Base-by-base conservation (phyloP, 2,113 vertebrate genomes). In the Toxostoma redivivum region DNA sequence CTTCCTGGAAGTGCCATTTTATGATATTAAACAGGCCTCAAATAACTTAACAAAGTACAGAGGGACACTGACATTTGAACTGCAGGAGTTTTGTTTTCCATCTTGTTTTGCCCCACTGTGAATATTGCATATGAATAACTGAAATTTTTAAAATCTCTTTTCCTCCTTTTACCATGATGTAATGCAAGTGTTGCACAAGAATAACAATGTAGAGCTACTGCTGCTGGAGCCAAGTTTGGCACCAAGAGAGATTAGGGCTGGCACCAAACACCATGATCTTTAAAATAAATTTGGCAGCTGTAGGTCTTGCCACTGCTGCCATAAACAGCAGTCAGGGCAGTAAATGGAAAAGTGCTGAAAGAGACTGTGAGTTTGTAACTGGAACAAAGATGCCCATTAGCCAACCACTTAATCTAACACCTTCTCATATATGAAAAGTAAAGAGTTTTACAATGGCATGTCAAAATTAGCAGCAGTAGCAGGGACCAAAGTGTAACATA, bases 101-200 rank as follows among this genome's bases (percentile, higher is more conserved):
- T 56, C 89, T 87, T 81, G n/a, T 56, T 92, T 90, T 48, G 3
- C 37, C 48, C 77, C 62, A 17, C 67, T 48, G 82, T 78, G 92
- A 96, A 76, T 81, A 86, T 0, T 84, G 37, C 76, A 69, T 86
- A 65, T 93, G 90, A 96, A 90, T 92, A 94, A 94, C 80, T 90
- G 72, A 67, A 93, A 92, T 96, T 96, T 93, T 93, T 88, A 61
- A 96, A 86, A 94, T 93, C 88, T 71, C 82, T 90, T 74, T 95
- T 94, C 92, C 92, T 92, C 82, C 88, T 92, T 88, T 88, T 71
- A 91, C 64, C 67, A 35, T 94, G 93, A 95, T 48, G 92, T 94
- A 95, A 95, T 54, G 57, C 87, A 82, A 96, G 50, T 77, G 62
- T 79, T 95, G 76, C 88, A 92, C 90, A 93, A 95, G 88, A 72